These are phyloP conservation scores for Vipera latastei DNA, from an alignment of 2,797 vertebrate genomes.

Conservation along the genomic window DNA sequence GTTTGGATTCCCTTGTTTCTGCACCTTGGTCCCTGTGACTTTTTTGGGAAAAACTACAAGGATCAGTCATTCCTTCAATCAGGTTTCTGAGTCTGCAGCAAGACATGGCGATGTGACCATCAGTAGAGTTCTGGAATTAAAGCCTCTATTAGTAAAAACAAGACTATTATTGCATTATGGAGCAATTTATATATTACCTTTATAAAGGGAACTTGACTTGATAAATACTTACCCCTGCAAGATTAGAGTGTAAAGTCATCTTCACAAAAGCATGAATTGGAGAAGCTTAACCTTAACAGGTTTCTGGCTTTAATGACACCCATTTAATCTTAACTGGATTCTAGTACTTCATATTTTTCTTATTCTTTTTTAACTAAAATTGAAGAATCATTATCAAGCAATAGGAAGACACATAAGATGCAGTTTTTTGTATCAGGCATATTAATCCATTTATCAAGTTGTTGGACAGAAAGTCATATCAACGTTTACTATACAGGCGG, in stretches of 20 bases:
- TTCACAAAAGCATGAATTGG: neutral
- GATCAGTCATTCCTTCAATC: neutral
- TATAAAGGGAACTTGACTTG: neutral
- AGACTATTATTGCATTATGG: neutral
- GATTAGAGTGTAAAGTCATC: neutral
- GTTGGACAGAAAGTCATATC: too few relatives aligned
- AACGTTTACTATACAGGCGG: too few relatives aligned
- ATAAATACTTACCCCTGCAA: constrained; percentile 10
- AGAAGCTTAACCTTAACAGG: fast-evolving
- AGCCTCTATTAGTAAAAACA: neutral
- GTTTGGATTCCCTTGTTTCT: neutral
- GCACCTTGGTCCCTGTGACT: neutral
- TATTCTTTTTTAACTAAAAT: too few relatives aligned
- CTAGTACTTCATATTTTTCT: neutral
- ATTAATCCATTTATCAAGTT: neutral
- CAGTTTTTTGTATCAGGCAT: neutral
- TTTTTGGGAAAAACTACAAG: neutral
- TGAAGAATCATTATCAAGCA: neutral
- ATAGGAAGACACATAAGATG: neutral
- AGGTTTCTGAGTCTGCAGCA: neutral
- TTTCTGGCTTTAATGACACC: neutral
- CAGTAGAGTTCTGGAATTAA: neutral
- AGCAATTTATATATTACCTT: neutral
- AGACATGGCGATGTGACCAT: neutral
- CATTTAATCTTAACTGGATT: neutral